Conservation (phyloP, 2,888 invertebrate genomes). For the Brachyopa scutellaris region DNA sequence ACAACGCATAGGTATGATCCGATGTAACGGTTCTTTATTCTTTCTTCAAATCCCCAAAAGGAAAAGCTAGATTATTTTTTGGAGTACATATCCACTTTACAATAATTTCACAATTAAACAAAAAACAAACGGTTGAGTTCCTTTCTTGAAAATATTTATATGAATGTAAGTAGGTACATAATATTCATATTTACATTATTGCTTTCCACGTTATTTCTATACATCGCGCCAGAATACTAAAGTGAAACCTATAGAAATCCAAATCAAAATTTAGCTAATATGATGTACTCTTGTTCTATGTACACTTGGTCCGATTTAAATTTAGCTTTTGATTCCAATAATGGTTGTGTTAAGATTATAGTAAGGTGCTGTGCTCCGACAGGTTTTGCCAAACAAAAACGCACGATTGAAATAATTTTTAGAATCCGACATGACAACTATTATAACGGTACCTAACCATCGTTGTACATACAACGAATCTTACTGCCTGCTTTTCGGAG, state of each 20-base stretch:
- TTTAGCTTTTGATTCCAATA: too few relatives aligned
- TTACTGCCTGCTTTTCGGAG: slow-evolving; percentile 24
- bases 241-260: not conserved
- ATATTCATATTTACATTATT: slow-evolving; percentile 45
- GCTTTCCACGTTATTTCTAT: slow-evolving; percentile 52
- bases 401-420: not conserved
- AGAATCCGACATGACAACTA: slow-evolving; percentile 26
- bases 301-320: too few relatives aligned
- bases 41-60: too few relatives aligned
- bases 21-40: slow-evolving; percentile 41
- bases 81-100: too few relatives aligned
- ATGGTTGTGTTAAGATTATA: too few relatives aligned
- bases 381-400: not conserved
- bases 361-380: not conserved
- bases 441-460: slow-evolving; percentile 47
- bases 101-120: too few relatives aligned
- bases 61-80: too few relatives aligned
- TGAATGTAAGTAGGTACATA: too few relatives aligned
- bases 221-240: slow-evolving; percentile 52
- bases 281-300: too few relatives aligned
- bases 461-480: too few relatives aligned
- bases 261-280: not conserved
- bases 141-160: not conserved
- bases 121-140: too few relatives aligned
- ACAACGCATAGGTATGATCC: not conserved